A percentile compares a stretch with the other conserved stretches of the same genome.
Evolutionary conservation across 2,797 vertebrate genomes (phyloP).

Genomic region (Adelosebastes latens): DNA sequence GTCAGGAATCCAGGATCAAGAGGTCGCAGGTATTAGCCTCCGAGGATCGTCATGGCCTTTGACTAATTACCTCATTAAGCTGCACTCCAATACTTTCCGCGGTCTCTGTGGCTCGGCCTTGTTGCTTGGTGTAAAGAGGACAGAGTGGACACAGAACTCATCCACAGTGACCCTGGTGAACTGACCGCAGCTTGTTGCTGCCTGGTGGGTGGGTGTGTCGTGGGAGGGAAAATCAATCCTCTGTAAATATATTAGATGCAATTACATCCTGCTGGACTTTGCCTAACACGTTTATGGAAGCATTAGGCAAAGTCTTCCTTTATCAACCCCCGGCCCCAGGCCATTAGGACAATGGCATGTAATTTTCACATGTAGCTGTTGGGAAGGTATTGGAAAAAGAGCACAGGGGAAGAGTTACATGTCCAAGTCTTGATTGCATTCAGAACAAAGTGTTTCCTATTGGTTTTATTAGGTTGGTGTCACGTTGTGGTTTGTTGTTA

Average conservation of each 20-base stretch:
- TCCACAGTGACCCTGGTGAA: conserved; percentile 61
- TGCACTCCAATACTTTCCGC: conserved; percentile 72
- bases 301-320: conserved; percentile 81
- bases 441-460: conserved; percentile 39
- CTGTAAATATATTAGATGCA: conserved; percentile 82
- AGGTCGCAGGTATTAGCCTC: conserved; percentile 85
- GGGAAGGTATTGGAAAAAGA: conserved; percentile 54
- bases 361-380: conserved; percentile 70
- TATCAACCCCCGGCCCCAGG: conserved; percentile 64
- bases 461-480: conserved; percentile 50
- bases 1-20: conserved; percentile 78
- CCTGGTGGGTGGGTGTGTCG: conserved; percentile 50
- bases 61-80: conserved; percentile 86
- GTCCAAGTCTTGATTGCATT: conserved; percentile 56
- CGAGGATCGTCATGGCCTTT: conserved; percentile 76
- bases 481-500: conserved; percentile 10
- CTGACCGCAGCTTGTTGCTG: conserved; percentile 65
- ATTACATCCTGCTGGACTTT: conserved; percentile 81
- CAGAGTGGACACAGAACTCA: conserved; percentile 51
- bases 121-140: conserved; percentile 67
- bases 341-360: conserved; percentile 69
- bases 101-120: conserved; percentile 43
- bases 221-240: conserved; percentile 76
- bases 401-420: conserved; percentile 19
- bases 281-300: conserved; percentile 78